These are phyloP conservation scores for Cyphomyrus plagiostoma DNA, from an alignment of 2,113 vertebrate genomes.

Conservation along the genomic window DNA sequence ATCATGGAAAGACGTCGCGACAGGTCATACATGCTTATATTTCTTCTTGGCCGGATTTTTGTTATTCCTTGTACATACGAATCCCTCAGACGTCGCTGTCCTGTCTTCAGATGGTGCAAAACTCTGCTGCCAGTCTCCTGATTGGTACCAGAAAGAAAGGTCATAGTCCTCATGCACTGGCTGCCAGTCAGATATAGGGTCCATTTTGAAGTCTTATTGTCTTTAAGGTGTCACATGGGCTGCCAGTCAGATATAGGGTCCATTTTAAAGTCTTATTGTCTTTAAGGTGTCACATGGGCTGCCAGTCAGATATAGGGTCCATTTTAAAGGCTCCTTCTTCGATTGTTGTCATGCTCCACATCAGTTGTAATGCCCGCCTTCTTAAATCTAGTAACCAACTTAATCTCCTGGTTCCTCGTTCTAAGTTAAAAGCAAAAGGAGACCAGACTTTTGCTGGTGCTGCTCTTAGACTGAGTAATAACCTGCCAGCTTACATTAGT, in stretches of 20 bases:
- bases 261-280: too few species aligned
- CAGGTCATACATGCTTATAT: background rate
- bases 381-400: too few species aligned
- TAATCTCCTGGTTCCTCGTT: too few species aligned
- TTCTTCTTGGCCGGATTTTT: background rate
- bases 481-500: background rate
- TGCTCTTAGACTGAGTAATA: background rate
- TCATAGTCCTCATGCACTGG: background rate
- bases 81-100: background rate
- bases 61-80: background rate
- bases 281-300: too few species aligned
- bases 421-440: background rate
- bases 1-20: too few species aligned
- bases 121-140: too few species aligned
- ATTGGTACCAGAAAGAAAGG: background rate
- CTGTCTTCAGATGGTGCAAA: background rate
- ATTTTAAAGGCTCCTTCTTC: too few species aligned
- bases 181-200: background rate
- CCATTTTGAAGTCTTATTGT: background rate
- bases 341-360: too few species aligned
- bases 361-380: too few species aligned
- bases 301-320: too few species aligned
- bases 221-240: too few species aligned
- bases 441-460: background rate
- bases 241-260: too few species aligned